Percentiles rank a stretch among this genome's conserved stretches.
Evolutionary conservation across 2,797 vertebrate genomes (phyloP).

Genomic region (Mallotus villosus): DNA sequence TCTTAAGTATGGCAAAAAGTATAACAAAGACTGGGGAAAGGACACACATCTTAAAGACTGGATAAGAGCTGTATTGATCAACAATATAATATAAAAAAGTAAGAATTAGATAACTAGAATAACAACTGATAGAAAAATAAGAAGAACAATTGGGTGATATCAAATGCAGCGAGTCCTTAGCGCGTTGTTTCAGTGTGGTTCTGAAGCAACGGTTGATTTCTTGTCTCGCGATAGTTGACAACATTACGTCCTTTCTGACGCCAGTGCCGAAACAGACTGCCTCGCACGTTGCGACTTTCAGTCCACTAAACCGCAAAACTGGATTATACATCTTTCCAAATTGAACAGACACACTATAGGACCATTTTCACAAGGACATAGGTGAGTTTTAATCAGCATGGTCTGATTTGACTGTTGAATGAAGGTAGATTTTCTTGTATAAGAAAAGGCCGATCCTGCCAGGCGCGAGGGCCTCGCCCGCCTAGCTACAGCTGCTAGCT

Average conservation of each 20-base stretch:
- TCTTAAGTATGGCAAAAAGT: too few relatives aligned
- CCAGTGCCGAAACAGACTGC: slow-evolving; percentile 36
- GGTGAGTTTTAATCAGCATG: slow-evolving; percentile 48
- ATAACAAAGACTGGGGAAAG: too few relatives aligned
- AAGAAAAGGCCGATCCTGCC: neutral
- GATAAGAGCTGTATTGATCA: too few relatives aligned
- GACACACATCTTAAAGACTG: too few relatives aligned
- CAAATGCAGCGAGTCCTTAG: too few relatives aligned
- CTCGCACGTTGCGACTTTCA: slow-evolving; percentile 49
- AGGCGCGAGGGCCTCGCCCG: neutral
- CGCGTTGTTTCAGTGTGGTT: too few relatives aligned
- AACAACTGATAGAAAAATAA: too few relatives aligned
- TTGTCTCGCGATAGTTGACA: neutral
- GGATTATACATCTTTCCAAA: slow-evolving; percentile 54
- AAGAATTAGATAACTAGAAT: too few relatives aligned
- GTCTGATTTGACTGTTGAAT: neutral
- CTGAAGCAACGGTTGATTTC: too few relatives aligned
- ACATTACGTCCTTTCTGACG: slow-evolving; percentile 61
- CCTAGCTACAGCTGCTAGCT: neutral
- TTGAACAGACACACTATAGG: neutral
- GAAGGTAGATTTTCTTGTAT: neutral
- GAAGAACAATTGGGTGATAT: too few relatives aligned
- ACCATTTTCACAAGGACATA: slow-evolving; percentile 44
- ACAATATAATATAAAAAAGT: too few relatives aligned
- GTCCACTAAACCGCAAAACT: slow-evolving; percentile 57